Base-by-base conservation (phyloP, 1,140 invertebrate genomes). In the Helicorthomorpha holstii region DNA sequence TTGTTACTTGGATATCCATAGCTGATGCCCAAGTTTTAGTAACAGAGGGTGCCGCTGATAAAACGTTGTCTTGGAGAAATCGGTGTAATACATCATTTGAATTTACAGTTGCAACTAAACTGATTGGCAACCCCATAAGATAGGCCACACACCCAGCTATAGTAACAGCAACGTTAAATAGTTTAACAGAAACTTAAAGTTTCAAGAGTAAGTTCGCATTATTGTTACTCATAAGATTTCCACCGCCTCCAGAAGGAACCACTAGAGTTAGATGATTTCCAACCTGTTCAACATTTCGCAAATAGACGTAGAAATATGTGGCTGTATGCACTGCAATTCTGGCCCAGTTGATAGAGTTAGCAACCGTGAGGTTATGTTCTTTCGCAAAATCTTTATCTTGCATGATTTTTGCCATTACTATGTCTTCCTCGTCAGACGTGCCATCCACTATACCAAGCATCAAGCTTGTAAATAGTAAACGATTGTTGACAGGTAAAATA, bases 301-400 rank as follows among this genome's bases (percentile, higher is more conserved):
- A 59, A 56, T 70, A 73, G 12, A 64, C 60, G 58, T 66, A 72
- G 53, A 72, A 64, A 52, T 63, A 71, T 53, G 73, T 70, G 22
- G 66, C 67, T 34, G 67, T 65, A 56, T 74, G 73, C 14, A 70
- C 60, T 62, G 73, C 60, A 34, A 74, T 66, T 26, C 73, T 56
- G 1, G 65, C 64, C 69, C 71, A 73, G 61, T 73, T 74, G 52
- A 73, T 64, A 14, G 71, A 73, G 55, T 73, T 74, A 25, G 71
- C 61, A 26, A 63, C 67, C 3, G 58, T 60, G 0, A 74, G 53
- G 44, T 61, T 61, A 49, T 71, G 59, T 34, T 60, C 52, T 4
- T 50, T 49, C 0, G 54, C 58, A 52, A 68, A 66, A 2, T 60
- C 61, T 3, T 50, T 29, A 56, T 69, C 65, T 22, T 57, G 57